Percentiles rank a stretch among this genome's conserved stretches.
Conservation (phyloP, 2,113 vertebrate species). For the Heloderma charlesbogerti region DNA sequence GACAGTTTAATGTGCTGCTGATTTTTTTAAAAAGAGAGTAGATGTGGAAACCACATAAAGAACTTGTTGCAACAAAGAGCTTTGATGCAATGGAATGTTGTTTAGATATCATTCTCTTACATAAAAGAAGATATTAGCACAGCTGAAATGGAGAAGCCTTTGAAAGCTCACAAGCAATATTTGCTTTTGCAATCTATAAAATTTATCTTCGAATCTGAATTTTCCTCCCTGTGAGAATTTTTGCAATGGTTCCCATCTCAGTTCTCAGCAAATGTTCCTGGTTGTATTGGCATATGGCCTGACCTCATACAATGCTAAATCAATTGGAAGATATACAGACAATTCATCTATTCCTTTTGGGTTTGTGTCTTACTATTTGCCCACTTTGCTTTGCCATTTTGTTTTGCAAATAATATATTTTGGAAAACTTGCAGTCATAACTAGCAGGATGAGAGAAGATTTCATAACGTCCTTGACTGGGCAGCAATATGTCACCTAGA, state of each 20-base stretch:
- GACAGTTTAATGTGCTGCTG: neutral
- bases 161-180: neutral
- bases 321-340: neutral
- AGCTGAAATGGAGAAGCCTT: neutral
- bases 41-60: neutral
- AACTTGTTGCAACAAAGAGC: conserved; percentile 10
- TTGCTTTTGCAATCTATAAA: neutral
- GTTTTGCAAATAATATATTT: too few relatives aligned
- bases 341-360: neutral
- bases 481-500: neutral
- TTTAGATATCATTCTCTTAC: conserved; percentile 16
- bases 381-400: neutral
- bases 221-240: too few relatives aligned
- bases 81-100: conserved; percentile 37
- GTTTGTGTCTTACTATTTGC: neutral
- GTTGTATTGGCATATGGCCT: neutral
- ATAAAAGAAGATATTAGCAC: conserved; percentile 19
- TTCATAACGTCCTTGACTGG: neutral
- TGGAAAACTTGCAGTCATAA: neutral
- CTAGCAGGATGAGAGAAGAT: neutral
- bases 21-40: neutral
- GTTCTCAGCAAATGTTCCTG: neutral
- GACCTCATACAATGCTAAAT: too few relatives aligned
- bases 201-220: neutral
- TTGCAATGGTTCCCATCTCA: neutral